Base-by-base conservation (phyloP, 2,797 vertebrate genomes). In the Columba guinea region DNA sequence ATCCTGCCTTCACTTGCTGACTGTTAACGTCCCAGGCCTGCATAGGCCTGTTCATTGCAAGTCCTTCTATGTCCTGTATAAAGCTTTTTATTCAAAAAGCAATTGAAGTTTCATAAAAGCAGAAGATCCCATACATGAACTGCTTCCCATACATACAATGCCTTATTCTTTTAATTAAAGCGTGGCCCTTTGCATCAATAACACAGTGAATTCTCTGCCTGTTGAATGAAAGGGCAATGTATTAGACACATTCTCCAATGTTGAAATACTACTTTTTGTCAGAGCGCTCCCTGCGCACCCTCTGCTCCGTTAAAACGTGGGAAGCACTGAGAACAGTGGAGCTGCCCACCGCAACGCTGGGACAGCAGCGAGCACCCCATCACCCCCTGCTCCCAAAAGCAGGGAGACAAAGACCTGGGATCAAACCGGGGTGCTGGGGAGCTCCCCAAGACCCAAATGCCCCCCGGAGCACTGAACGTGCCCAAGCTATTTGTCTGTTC, bases 91-190 rank as follows among this genome's bases (percentile, higher is more conserved):
- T 86, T 73, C 35, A 69, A 69, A 74, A 84, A 85, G 13, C 35
- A 78, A 84, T 78, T 93, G 53, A 93, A 81, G 14, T 85, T 91
- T 79, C 71, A 83, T 83, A 81, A 76, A 89, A 76, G 75, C 46
- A 46, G 59, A 80, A 59, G 9, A 73, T 65, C 20, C 46, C 67
- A 53, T 79, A 82, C 32, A 49, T 5, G 5, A 73, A 46, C 51
- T 53, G 20, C 35, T 87, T 73, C 67, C 51, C 59, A n/a, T 60
- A 59, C 75, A 83, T 53, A 69, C 62, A 79, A 39, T 32, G 21
- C 30, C 63, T 76, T 53, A 53, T 34, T 64, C 34, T 82, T 51
- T 69, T 46, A 69, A 51, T 53, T 73, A 70, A 81, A 88, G 34
- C 11, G 9, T 35, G 17, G 14, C 75, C 37, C 32, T 80, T 64